Evolutionary conservation across 2,888 invertebrate genomes (phyloP).

Genomic region (Dioctria linearis): DNA sequence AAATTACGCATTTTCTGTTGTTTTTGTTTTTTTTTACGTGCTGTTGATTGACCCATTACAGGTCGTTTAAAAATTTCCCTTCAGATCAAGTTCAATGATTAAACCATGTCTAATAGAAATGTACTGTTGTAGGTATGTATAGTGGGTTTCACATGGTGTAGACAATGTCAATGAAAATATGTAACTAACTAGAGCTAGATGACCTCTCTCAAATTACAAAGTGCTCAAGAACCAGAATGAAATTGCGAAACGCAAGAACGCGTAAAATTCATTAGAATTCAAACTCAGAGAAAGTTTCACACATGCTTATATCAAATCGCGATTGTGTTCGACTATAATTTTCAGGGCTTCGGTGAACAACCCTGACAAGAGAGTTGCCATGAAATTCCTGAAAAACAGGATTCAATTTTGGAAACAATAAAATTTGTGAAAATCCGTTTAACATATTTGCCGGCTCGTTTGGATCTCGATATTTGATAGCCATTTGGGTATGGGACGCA

Average conservation of each 20-base stretch:
- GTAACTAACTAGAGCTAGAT: neutral
- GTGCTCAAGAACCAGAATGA: slow-evolving; percentile 21
- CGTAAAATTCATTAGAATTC: slow-evolving; percentile 5
- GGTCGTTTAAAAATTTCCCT: neutral
- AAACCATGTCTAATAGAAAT: neutral
- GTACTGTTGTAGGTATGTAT: neutral
- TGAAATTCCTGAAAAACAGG: slow-evolving; percentile 50
- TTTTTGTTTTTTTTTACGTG: neutral
- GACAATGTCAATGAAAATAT: slow-evolving; percentile 13
- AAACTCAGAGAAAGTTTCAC: slow-evolving; percentile 29
- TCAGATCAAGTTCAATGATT: slow-evolving; percentile 4
- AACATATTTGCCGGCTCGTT: slow-evolving; percentile 2
- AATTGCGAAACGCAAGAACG: slow-evolving; percentile 14
- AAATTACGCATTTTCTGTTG: slow-evolving; percentile 29
- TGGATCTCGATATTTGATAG: neutral
- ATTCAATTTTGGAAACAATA: slow-evolving; percentile 33
- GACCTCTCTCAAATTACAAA: neutral
- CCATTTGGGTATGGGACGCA: neutral
- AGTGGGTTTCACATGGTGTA: neutral
- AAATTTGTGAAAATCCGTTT: slow-evolving; percentile 30
- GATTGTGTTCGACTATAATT: slow-evolving; percentile 14
- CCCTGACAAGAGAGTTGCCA: slow-evolving; percentile 43
- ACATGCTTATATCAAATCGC: neutral
- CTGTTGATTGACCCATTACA: slow-evolving; percentile 43
- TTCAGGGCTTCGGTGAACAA: slow-evolving; percentile 19